Evolutionary conservation across 2,888 invertebrate genomes (phyloP).

Genomic region (Gari tellinella): DNA sequence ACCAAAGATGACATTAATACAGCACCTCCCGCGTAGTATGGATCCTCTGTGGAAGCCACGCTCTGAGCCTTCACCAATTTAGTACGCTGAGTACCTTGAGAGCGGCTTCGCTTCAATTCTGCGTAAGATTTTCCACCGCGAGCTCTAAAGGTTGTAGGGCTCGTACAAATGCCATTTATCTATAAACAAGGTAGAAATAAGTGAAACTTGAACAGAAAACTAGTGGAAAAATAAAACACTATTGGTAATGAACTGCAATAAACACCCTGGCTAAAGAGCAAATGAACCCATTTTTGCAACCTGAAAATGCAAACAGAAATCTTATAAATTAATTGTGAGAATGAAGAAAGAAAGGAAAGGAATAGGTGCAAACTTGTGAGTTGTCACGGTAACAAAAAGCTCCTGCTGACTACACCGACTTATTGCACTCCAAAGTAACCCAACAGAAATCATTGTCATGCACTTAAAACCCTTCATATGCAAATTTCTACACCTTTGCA

Average conservation of each 20-base stretch:
- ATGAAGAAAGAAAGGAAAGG: neutral
- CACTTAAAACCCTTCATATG: too few relatives aligned
- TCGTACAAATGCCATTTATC: slow-evolving; percentile 92
- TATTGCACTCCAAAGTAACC: too few relatives aligned
- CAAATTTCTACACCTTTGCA: too few relatives aligned
- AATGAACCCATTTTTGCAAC: slow-evolving; percentile 12
- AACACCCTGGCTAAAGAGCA: slow-evolving; percentile 6
- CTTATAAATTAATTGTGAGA: slow-evolving; percentile 2
- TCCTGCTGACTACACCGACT: too few relatives aligned
- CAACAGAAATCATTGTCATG: too few relatives aligned
- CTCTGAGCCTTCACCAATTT: slow-evolving; percentile 82
- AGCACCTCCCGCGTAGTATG: slow-evolving; percentile 77
- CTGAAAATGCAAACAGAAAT: slow-evolving; percentile 15
- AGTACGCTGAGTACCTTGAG: slow-evolving; percentile 92
- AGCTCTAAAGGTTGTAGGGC: slow-evolving; percentile 86
- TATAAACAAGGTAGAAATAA: slow-evolving; percentile 83
- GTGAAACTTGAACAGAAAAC: slow-evolving; percentile 6
- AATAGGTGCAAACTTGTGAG: too few relatives aligned
- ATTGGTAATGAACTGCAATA: neutral
- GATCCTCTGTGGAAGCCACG: slow-evolving; percentile 81
- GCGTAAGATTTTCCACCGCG: slow-evolving; percentile 84
- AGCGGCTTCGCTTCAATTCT: slow-evolving; percentile 93
- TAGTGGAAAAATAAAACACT: neutral
- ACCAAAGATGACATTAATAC: slow-evolving; percentile 21
- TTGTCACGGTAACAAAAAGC: too few relatives aligned